Evolutionary conservation across 2,113 vertebrate species (phyloP).

Genomic region (Hirundichthys speculiger): DNA sequence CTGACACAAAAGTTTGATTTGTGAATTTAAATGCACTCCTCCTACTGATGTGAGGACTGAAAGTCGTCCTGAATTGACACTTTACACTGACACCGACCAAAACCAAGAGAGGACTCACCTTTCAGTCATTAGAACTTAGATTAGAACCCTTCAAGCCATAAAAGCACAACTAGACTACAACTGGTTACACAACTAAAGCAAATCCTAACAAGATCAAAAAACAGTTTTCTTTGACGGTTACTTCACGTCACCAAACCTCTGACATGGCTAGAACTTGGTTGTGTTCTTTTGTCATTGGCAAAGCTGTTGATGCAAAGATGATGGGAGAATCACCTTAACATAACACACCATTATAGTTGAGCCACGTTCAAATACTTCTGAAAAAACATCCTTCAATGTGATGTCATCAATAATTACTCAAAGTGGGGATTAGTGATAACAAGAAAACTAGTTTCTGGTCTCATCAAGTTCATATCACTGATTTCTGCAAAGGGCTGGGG

Average conservation of each 20-base stretch:
- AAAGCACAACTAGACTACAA: conserved; percentile 6
- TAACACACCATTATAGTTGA: conserved; percentile 63
- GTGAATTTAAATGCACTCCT: conserved; percentile 13
- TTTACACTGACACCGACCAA: conserved; percentile 4
- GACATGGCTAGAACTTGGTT: conserved; percentile 1
- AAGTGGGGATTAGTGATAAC: conserved; percentile 36
- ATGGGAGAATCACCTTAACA: conserved; percentile 33
- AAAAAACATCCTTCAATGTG: conserved; percentile 59
- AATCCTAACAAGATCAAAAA: conserved; percentile 11
- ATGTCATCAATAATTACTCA: conserved; percentile 45
- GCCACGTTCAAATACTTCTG: conserved; percentile 62
- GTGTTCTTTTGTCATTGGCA: background rate
- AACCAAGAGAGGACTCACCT: background rate
- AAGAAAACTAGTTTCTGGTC: conserved; percentile 29
- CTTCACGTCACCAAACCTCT: too few species aligned
- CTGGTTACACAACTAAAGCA: background rate
- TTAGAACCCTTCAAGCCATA: background rate
- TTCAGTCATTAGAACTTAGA: conserved; percentile 4
- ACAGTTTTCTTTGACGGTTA: background rate
- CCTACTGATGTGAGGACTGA: conserved; percentile 1
- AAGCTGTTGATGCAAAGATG: conserved; percentile 28
- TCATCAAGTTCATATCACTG: conserved; percentile 53
- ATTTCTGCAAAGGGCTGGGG: conserved; percentile 39
- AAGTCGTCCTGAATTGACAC: background rate
- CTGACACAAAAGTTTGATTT: background rate